Evolutionary conservation across 1,140 invertebrate species (phyloP).

Genomic region (Neodiprion fabricii): DNA sequence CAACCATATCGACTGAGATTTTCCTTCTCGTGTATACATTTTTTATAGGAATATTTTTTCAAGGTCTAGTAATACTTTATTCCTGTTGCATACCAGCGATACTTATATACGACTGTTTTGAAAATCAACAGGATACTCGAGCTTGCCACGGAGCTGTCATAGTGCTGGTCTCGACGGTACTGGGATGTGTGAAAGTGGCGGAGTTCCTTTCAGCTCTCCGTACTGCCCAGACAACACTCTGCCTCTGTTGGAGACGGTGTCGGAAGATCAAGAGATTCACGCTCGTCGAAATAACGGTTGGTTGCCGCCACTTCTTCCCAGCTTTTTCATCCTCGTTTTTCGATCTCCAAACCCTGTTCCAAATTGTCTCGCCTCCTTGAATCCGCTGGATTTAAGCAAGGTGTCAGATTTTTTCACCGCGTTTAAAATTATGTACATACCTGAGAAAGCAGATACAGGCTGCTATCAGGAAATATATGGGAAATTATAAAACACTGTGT

Average conservation of each 20-base stretch:
- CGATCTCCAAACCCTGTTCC: constrained; percentile 20
- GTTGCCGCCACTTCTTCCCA: constrained; percentile 26
- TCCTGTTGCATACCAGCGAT: neutral
- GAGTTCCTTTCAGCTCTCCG: constrained; percentile 56
- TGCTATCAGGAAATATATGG: too few species aligned
- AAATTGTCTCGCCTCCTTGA: neutral
- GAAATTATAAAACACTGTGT: too few species aligned
- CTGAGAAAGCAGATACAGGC: neutral
- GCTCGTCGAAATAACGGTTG: constrained; percentile 58
- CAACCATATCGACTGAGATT: neutral
- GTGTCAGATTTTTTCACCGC: too few species aligned
- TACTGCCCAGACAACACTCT: constrained; percentile 64
- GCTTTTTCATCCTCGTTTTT: constrained; percentile 10
- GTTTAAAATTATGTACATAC: neutral
- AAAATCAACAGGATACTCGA: constrained; percentile 74
- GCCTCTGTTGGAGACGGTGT: constrained; percentile 67
- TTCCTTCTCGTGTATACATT: neutral
- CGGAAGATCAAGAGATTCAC: constrained; percentile 67
- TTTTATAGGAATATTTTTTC: neutral
- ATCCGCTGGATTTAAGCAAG: too few species aligned
- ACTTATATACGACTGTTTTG: constrained; percentile 7
- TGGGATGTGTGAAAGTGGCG: constrained; percentile 57
- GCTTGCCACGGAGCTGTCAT: constrained; percentile 81
- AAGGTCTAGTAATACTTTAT: too few species aligned
- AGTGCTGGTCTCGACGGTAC: constrained; percentile 65